Evolutionary conservation across 1,140 invertebrate species (phyloP).

Genomic region (Dolichoris vasculosae): DNA sequence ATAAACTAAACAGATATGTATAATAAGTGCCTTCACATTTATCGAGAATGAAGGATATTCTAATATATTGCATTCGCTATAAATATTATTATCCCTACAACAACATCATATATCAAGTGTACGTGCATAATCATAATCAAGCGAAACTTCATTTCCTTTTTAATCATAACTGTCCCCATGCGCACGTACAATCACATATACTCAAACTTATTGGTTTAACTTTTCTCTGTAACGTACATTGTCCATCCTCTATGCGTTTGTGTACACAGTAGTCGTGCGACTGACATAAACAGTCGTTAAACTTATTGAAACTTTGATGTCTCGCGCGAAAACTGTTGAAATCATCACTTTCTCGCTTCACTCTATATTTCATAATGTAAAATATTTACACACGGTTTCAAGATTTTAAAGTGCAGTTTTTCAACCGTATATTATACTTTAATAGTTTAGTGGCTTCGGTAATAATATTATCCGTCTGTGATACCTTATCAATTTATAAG

Average conservation of each 20-base stretch:
- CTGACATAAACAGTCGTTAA: conserved; percentile 3
- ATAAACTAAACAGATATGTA: too few species aligned
- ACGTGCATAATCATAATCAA: not conserved
- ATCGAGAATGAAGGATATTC: not conserved
- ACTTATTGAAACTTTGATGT: conserved; percentile 29
- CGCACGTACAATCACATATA: too few species aligned
- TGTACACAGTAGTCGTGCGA: not conserved
- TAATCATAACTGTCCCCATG: too few species aligned
- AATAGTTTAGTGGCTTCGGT: not conserved
- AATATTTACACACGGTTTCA: not conserved
- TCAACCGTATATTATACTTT: not conserved
- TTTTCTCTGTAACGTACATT: conserved; percentile 2
- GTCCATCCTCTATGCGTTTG: not conserved
- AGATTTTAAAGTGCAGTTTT: not conserved
- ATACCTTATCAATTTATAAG: too few species aligned
- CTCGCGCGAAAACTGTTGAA: not conserved
- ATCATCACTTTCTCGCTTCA: not conserved
- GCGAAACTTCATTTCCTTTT: not conserved
- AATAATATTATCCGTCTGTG: too few species aligned
- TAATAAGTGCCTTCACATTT: too few species aligned
- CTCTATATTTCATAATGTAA: not conserved
- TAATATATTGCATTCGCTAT: not conserved
- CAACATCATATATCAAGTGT: too few species aligned
- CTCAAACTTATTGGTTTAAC: too few species aligned
- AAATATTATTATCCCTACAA: not conserved